These are phyloP conservation scores for Dendrolimus punctatus DNA, from an alignment of 1,140 invertebrate species.

Conservation along the genomic window DNA sequence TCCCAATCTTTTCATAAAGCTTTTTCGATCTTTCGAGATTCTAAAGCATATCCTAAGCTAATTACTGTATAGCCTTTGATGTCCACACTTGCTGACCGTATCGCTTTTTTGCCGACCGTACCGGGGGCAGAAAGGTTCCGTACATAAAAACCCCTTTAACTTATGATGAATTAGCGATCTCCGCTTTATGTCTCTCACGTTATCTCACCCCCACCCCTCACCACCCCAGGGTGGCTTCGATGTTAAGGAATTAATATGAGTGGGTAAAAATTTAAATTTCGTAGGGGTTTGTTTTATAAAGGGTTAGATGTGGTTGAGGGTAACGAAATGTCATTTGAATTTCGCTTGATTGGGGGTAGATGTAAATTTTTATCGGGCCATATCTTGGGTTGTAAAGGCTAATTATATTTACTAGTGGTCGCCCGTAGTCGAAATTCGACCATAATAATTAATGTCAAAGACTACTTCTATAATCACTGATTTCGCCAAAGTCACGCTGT, in stretches of 20 bases:
- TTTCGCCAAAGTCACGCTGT: too few relatives aligned
- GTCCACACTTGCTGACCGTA: constrained; percentile 21
- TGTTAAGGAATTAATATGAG: constrained; percentile 66
- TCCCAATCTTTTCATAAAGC: too few relatives aligned
- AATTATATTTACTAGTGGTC: too few relatives aligned
- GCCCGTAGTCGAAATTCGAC: too few relatives aligned
- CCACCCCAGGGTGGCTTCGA: constrained; percentile 42
- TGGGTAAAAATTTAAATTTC: constrained; percentile 42
- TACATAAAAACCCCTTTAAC: constrained; percentile 71
- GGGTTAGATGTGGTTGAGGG: not conserved
- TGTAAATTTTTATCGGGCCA: not conserved
- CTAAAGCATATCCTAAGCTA: constrained; percentile 22
- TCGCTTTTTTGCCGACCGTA: constrained; percentile 48
- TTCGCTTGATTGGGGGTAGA: not conserved
- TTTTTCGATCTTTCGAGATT: too few relatives aligned
- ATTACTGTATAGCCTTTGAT: constrained; percentile 64
- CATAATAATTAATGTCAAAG: too few relatives aligned
- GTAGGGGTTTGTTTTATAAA: not conserved
- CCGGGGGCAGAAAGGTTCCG: constrained; percentile 46
- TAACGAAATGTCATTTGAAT: not conserved
- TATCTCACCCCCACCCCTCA: constrained; percentile 38
- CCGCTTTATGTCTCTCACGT: constrained; percentile 67
- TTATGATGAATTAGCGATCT: constrained; percentile 72
- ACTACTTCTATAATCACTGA: too few relatives aligned
- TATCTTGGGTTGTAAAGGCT: not conserved